A percentile compares a stretch with the other conserved stretches of the same genome.
phyloP scores from a whole-genome alignment of 2,113 vertebrate species.

The Accipiter virgatus region DNA sequence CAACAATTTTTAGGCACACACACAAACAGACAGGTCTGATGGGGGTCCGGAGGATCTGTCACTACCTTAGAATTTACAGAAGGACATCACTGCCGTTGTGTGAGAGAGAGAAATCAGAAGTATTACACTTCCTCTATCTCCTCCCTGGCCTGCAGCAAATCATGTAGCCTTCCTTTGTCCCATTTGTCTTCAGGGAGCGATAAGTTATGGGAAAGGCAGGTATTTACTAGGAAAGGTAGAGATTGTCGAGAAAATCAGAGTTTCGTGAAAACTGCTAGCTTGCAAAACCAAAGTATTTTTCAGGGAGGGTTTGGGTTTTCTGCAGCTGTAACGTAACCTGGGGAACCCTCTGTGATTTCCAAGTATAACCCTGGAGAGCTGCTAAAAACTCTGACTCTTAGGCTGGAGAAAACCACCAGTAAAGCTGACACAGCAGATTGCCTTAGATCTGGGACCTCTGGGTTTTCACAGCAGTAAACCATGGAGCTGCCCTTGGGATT shows the following conservation, averaged over 20 bases:
- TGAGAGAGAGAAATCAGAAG: not conserved
- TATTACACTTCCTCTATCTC: not conserved
- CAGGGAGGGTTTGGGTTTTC: not conserved
- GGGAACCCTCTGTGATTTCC: not conserved
- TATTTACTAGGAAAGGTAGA: not conserved
- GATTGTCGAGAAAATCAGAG: not conserved
- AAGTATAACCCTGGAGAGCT: not conserved
- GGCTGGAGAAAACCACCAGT: not conserved
- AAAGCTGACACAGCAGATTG: not conserved
- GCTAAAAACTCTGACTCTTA: not conserved
- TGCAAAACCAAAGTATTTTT: not conserved
- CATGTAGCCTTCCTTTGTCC: not conserved
- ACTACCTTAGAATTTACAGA: not conserved
- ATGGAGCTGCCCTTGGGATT: not conserved
- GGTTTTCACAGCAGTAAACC: not conserved
- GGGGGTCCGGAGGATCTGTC: not conserved
- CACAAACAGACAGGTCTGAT: not conserved
- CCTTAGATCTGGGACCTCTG: not conserved
- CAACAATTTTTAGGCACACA: not conserved
- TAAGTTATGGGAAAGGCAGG: not conserved
- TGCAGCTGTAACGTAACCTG: not conserved
- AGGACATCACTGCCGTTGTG: not conserved
- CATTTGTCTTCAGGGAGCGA: not conserved
- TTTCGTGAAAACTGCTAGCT: not conserved
- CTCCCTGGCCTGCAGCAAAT: not conserved